These are phyloP conservation scores for Danio tinwini DNA, from an alignment of 2,797 vertebrate species.

Conservation along the genomic window DNA sequence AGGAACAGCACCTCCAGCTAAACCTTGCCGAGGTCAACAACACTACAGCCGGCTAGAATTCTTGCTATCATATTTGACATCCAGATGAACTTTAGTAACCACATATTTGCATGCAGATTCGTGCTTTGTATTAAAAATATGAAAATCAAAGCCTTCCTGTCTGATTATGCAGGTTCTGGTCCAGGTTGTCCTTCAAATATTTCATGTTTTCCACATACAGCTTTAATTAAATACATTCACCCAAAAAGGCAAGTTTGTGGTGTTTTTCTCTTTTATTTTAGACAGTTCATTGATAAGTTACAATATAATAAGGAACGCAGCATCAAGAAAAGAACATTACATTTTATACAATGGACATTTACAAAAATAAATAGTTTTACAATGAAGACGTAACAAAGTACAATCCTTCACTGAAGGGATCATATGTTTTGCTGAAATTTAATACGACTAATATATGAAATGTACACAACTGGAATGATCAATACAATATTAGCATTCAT, in stretches of 20 bases:
- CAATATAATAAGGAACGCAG: slow-evolving; percentile 78
- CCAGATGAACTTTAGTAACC: slow-evolving; percentile 20
- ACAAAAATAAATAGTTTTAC: slow-evolving; percentile 81
- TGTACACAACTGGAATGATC: slow-evolving; percentile 79
- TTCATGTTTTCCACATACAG: background rate
- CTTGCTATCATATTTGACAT: slow-evolving; percentile 7
- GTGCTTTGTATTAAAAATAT: background rate
- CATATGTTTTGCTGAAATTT: slow-evolving; percentile 72
- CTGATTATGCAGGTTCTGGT: background rate
- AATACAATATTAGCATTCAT: slow-evolving; percentile 53
- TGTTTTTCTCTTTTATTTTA: slow-evolving; percentile 66
- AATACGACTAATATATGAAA: slow-evolving; percentile 72
- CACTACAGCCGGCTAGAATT: slow-evolving; percentile 9
- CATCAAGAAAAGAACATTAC: slow-evolving; percentile 70
- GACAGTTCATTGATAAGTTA: slow-evolving; percentile 67
- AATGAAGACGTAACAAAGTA: slow-evolving; percentile 76
- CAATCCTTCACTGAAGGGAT: slow-evolving; percentile 84
- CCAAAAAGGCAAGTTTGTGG: background rate
- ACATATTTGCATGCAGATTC: background rate
- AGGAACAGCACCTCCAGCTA: slow-evolving; percentile 1
- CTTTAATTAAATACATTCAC: background rate
- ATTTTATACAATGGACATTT: slow-evolving; percentile 73
- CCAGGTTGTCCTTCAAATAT: background rate
- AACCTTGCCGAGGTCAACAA: slow-evolving; percentile 13
- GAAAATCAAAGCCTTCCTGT: background rate